Base-by-base conservation (phyloP, 2,888 invertebrate species). In the Mesorhabditis belari region DNA sequence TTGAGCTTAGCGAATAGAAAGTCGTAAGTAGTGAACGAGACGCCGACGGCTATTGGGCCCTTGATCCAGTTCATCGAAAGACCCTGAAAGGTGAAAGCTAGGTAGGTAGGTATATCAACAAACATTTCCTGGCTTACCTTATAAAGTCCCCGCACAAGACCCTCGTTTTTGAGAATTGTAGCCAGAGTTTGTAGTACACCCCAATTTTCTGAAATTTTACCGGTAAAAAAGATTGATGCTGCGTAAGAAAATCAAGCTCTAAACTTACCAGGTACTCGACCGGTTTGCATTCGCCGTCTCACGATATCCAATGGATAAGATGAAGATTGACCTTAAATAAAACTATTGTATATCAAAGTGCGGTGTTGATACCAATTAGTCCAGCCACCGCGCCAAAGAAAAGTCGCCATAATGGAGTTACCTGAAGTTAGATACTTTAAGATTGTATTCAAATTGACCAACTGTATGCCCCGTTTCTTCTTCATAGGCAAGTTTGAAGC, bases 21-120 rank as follows among this genome's bases (percentile, higher is more conserved):
- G 55, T 98, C 95, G 83, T 94, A 94, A 0, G 91, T 90, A 3
- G 92, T 90, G 84, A 95, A 98, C 77, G 94, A 94, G 77, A 96
- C 92, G 62, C 96, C 96, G 9, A 86, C 85, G 19, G 86, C 85
- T 12, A 87, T 85, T 1, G 87, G 87, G n/a, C 87, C 87, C 75
- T 87, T 87, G 58, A 98, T 88, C 94, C 95, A 98, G 84, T 98
- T 99, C 92, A 99, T 92, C 75, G 91, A 92, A n/a, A 98, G 87
- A 0, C 98, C 98, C 83, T 35, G n/a, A 35, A 35, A 35, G n/a
- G n/a, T 35, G 44, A 35, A 17, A 17, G 2, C 12, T 9, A 35
- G 44, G 44, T 17, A 35, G n/a, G n/a, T 17, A 35, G 35, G 44
- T 35, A 2, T 35, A n/a, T n/a, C n/a, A n/a, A n/a, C n/a, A n/a